A percentile compares a stretch with the other conserved stretches of the same genome.
Evolutionary conservation across 2,113 vertebrate species (phyloP).

Genomic region (Cephalopterus ornatus): DNA sequence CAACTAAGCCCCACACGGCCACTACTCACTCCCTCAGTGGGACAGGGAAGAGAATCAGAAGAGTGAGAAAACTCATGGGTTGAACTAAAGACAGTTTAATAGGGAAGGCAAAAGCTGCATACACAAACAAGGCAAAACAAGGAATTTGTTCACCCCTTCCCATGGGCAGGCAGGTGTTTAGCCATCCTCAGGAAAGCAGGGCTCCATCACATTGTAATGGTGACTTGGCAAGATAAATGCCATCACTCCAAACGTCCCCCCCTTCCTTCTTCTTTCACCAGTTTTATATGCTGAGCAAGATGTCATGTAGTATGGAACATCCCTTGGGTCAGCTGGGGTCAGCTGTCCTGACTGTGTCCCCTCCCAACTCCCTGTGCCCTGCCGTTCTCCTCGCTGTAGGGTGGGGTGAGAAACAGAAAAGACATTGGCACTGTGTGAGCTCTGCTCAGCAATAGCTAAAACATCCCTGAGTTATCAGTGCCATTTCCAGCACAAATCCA

Average conservation of each 20-base stretch:
- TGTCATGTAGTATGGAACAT: background rate
- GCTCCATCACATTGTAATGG: fast-evolving
- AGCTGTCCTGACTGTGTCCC: background rate
- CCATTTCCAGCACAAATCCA: background rate
- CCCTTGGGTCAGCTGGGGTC: background rate
- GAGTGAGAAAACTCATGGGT: background rate
- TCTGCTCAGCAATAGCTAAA: background rate
- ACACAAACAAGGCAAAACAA: background rate
- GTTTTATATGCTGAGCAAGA: background rate
- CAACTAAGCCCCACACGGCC: background rate
- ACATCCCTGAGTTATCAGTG: background rate
- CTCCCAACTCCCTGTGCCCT: background rate
- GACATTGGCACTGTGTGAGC: background rate
- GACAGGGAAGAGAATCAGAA: background rate
- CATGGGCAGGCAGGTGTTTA: background rate
- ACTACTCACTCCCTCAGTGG: background rate
- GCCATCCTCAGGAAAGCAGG: background rate
- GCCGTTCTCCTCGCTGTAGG: fast-evolving
- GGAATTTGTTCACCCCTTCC: background rate
- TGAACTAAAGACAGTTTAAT: background rate
- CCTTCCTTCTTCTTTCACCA: background rate
- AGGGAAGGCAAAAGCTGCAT: background rate
- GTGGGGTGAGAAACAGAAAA: background rate
- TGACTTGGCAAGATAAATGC: background rate
- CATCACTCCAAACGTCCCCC: background rate